These are phyloP conservation scores for Petrocephalus microphthalmus DNA, from an alignment of 2,113 vertebrate species.

Conservation along the genomic window DNA sequence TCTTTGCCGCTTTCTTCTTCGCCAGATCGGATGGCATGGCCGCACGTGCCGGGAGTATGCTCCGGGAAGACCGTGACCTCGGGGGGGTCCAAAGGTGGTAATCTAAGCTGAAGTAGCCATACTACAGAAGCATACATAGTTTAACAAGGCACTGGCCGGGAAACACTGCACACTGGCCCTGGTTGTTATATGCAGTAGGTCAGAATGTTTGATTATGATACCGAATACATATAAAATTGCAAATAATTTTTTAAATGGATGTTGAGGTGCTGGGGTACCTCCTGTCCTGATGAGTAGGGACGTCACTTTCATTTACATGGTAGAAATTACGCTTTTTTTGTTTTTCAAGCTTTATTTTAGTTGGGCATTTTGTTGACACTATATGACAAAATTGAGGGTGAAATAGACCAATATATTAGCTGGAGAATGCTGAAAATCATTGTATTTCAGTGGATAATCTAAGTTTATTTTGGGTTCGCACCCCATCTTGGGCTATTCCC, in stretches of 20 bases:
- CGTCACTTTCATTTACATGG: neutral
- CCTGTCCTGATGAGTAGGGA: neutral
- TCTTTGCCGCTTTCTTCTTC: conserved; percentile 91
- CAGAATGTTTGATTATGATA: neutral
- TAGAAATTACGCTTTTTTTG: neutral
- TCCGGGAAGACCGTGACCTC: neutral
- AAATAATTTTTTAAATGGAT: neutral
- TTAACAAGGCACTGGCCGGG: neutral
- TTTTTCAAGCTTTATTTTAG: neutral
- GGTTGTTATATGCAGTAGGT: neutral
- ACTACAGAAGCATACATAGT: neutral
- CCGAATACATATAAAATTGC: neutral
- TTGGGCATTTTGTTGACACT: neutral
- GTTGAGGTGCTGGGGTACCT: neutral
- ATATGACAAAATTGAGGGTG: neutral
- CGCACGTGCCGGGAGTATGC: conserved; percentile 21
- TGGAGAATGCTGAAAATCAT: neutral
- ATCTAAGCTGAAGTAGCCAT: neutral
- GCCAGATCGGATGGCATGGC: conserved; percentile 90
- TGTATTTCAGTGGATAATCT: neutral
- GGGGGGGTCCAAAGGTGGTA: neutral
- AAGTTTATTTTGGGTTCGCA: neutral
- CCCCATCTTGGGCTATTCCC: neutral
- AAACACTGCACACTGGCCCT: neutral
- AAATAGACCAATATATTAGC: neutral